These are phyloP conservation scores for Diuraphis noxia DNA, from an alignment of 1,140 invertebrate genomes.

Conservation along the genomic window DNA sequence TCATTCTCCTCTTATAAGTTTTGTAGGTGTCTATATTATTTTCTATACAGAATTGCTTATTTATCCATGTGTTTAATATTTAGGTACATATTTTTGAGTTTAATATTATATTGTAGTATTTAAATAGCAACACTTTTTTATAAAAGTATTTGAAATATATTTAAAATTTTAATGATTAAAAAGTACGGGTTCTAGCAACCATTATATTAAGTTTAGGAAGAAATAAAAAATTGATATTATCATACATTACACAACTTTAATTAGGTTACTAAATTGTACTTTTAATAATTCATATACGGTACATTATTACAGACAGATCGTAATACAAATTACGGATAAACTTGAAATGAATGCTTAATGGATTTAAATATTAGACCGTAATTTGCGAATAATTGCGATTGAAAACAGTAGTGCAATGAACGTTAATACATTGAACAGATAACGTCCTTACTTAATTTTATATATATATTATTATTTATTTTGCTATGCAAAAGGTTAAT, in stretches of 20 bases:
- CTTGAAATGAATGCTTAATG: neutral
- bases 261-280: neutral
- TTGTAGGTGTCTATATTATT: neutral
- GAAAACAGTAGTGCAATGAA: neutral
- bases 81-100: neutral
- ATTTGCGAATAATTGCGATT: constrained; percentile 1
- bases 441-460: neutral
- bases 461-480: neutral
- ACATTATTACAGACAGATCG: neutral
- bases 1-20: neutral
- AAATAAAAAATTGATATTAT: neutral
- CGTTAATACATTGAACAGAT: neutral
- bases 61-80: neutral
- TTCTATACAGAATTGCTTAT: neutral
- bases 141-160: neutral
- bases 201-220: neutral
- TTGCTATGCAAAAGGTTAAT: neutral
- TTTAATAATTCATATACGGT: neutral
- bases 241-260: neutral
- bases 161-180: neutral
- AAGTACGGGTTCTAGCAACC: neutral
- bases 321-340: neutral
- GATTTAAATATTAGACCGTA: neutral
- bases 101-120: neutral
- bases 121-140: neutral